Evolutionary conservation across 2,888 invertebrate genomes (phyloP), one percentile per base, ranked within the genome.

Genomic region (Petrolisthes manimaculis): DNA sequence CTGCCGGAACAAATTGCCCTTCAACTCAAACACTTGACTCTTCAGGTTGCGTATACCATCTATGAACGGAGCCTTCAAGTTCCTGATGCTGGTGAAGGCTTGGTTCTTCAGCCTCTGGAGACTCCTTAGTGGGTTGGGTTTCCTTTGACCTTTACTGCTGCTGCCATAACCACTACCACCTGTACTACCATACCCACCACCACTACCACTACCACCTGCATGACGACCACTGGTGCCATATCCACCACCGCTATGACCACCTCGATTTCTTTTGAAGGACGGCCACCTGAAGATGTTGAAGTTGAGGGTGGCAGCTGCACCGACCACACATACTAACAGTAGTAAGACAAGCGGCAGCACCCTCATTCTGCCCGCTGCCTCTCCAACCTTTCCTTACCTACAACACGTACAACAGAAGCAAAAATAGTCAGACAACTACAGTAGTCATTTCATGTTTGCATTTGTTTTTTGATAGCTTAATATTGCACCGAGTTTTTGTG

Each of bases 261-360:
- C 74, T 21, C 83, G 75, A n/a, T 86, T 84, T 12, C 79, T 79
- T 18, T 86, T 90, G 54, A 90, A 90, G 6, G 90, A 82, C 5
- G 90, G 90, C 90, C 88, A 88, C 37, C 88, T 81, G 78, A 90
- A 90, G 79, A 90, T 90, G 56, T 90, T 84, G 61, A 88, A 90
- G 83, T 88, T 90, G 53, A 88, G n/a, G 5, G 80, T 77, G 5
- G 74, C n/a, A 12, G 83, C 83, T 37, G 77, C 77, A 5, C 85
- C 79, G 51, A 79, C 18, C 71, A 83, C 78, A 61, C 85, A 83
- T 37, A 89, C 56, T 18, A 85, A 78, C 24, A 89, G 51, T 18
- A 85, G 51, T 3, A 89, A 9, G 3, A 85, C 8, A 9, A 88
- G n/a, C 37, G 88, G 75, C 77, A 89, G 56, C 12, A 82, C 69